Conservation (phyloP, 2,113 vertebrate genomes). For the Actenoides hombroni region DNA sequence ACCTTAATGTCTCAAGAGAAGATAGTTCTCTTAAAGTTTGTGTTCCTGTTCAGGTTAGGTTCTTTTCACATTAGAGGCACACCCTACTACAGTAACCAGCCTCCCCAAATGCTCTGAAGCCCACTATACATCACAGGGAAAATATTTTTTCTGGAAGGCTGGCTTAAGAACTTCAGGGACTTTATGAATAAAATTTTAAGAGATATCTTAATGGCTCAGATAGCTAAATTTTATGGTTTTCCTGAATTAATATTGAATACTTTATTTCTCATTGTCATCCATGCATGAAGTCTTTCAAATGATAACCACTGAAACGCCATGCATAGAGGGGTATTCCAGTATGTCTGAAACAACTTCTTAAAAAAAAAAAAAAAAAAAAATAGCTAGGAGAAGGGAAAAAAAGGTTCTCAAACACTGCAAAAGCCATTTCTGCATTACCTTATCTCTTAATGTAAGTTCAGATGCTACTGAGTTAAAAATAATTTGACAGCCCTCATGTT, state of each 20-base stretch:
- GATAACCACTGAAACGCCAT: fast-evolving
- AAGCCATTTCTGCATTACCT: neutral
- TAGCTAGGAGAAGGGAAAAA: fast-evolving
- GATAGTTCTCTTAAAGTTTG: neutral
- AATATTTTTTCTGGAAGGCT: neutral
- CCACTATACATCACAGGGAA: neutral
- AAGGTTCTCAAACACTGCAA: neutral
- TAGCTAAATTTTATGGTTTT: neutral
- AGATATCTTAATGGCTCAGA: neutral
- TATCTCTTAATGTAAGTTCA: neutral
- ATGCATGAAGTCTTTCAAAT: neutral
- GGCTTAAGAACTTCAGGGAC: neutral
- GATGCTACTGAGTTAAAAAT: neutral
- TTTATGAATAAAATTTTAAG: neutral
- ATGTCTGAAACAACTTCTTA: neutral
- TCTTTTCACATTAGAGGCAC: neutral
- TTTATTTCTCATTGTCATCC: neutral
- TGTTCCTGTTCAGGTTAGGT: neutral
- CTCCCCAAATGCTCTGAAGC: neutral
- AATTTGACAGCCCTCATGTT: neutral
- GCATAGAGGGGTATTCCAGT: neutral
- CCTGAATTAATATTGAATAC: neutral
- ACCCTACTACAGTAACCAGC: neutral
- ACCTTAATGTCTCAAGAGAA: neutral
- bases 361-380: neutral